Conservation (phyloP, 2,113 vertebrate genomes). For the Dolichotis patagonum region DNA sequence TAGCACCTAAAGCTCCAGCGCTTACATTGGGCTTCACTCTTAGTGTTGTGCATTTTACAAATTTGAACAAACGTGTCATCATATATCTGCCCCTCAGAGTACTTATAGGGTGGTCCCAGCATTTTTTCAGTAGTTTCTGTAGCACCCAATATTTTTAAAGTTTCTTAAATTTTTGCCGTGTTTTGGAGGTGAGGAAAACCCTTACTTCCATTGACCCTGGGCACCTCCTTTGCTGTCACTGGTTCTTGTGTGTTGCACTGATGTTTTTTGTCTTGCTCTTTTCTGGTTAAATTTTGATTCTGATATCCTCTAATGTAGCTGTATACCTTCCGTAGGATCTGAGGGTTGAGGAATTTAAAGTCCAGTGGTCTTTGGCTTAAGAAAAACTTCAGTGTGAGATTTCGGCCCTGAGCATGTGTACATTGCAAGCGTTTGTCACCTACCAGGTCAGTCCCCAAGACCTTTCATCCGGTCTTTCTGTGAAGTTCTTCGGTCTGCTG, state of each 20-base stretch:
- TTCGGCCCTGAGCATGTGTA: neutral
- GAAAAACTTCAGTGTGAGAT: neutral
- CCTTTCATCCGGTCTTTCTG: neutral
- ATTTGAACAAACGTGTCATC: neutral
- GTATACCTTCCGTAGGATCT: neutral
- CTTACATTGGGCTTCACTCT: neutral
- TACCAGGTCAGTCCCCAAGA: neutral
- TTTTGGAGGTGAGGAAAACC: neutral
- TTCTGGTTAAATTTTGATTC: neutral
- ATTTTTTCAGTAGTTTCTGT: neutral
- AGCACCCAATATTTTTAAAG: neutral
- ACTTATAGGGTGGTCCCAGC: neutral
- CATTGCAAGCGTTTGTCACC: fast-evolving
- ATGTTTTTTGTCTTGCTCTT: neutral
- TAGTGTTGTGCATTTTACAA: neutral
- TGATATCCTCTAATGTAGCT: neutral
- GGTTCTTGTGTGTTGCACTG: neutral
- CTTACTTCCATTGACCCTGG: neutral
- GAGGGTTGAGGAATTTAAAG: neutral
- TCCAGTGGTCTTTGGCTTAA: neutral
- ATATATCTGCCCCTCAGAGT: neutral
- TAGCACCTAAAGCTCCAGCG: neutral
- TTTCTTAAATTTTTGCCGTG: neutral
- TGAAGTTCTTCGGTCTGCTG: neutral
- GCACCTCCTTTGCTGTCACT: neutral